These are phyloP conservation scores for Drosophila borealis DNA, from an alignment of 2,888 invertebrate species.

Conservation along the genomic window DNA sequence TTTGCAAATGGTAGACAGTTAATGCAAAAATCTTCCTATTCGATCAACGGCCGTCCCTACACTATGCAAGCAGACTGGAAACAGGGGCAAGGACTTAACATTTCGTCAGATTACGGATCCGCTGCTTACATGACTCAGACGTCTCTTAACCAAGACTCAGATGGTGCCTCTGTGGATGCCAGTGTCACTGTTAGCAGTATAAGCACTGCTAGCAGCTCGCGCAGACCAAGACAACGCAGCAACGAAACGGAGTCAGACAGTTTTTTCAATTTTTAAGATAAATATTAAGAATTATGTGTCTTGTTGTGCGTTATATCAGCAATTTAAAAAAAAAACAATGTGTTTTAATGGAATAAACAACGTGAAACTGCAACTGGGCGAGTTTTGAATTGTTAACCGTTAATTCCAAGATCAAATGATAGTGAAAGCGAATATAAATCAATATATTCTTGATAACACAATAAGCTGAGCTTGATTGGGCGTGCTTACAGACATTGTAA, in stretches of 20 bases:
- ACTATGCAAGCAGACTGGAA: slow-evolving; percentile 16
- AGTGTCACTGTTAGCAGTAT: slow-evolving; percentile 13
- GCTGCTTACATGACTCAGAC: slow-evolving; percentile 5
- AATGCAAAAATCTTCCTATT: slow-evolving; percentile 28
- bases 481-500: not conserved
- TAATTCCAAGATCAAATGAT: no score
- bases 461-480: not conserved
- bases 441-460: slow-evolving; percentile 1
- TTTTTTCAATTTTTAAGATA: not conserved
- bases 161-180: slow-evolving; percentile 1
- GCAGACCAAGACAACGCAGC: not conserved
- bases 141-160: not conserved
- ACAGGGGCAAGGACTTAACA: slow-evolving; percentile 27
- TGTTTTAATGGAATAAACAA: not conserved
- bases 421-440: not conserved
- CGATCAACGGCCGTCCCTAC: slow-evolving; percentile 32
- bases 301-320: no score
- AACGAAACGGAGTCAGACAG: slow-evolving; percentile 11
- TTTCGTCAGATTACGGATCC: slow-evolving; percentile 12
- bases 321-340: no score
- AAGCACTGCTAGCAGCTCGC: slow-evolving; percentile 1
- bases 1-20: slow-evolving; percentile 24
- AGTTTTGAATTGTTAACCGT: no score
- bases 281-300: not conserved
- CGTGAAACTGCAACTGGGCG: no score